Base-by-base conservation (phyloP, 2,888 invertebrate genomes). In the Harpalus rubripes region DNA sequence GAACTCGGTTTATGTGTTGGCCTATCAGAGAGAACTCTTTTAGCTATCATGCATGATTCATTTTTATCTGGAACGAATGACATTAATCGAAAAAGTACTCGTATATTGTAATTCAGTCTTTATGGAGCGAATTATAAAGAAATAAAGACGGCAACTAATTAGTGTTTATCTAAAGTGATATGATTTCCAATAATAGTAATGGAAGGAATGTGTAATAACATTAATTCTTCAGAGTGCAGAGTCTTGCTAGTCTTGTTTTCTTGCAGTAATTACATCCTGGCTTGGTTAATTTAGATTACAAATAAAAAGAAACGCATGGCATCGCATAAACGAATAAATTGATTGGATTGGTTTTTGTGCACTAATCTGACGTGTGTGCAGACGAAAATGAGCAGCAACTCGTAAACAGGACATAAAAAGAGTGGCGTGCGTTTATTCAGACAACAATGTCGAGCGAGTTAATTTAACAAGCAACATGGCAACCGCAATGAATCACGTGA, bases 401-500 rank as follows among this genome's bases (percentile, higher is more conserved):
- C 72, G 72, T 74, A 74, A 74, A 74, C 72, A 74, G 72, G 4
- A 44, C 52, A 44, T 74, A 78, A 78, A 78, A 58, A 78, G 22
- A 32, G 32, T 32, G 32, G 12, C 78, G 8, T 10, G 7, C 58
- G 58, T 78, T 78, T 78, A 78, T 78, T 78, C 78, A 58, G 58
- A 78, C 78, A 78, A 78, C 78, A 78, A 78, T 78, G 78, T 78
- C 78, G 56, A 78, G 78, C 41, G 80, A 80, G 80, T 80, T 80
- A 80, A 80, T 80, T 80, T 61, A 80, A 80, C 80, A 80, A 80
- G 80, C 65, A 81, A 81, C 81, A 81, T 81, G 81, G 81, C 81
- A 44, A 80, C 80, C 80, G 81, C 85, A 78, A 85, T 85, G 85
- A 80, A 85, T 85, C 80, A 85, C 79, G 59, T 84, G 84, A 78